These are phyloP conservation scores for Nematostella vectensis DNA, from an alignment of 92 coral and sea anemone species.

Conservation along the genomic window DNA sequence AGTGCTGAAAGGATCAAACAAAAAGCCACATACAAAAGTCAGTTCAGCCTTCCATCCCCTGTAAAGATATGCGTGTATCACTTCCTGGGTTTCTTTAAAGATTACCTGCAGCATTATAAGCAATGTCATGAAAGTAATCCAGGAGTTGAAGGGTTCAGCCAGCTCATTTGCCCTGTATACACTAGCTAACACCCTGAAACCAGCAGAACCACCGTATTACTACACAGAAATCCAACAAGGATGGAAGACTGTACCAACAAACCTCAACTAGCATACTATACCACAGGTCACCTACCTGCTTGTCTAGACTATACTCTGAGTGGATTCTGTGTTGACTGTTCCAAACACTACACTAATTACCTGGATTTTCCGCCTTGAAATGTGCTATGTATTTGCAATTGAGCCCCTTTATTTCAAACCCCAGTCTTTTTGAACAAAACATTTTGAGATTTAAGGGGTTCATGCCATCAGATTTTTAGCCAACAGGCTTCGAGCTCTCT, in stretches of 20 bases:
- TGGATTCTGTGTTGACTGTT: no score
- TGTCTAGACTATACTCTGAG: no score
- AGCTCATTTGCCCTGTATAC: constrained; percentile 30
- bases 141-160: constrained; percentile 36
- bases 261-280: neutral
- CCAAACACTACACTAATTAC: no score
- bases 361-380: no score
- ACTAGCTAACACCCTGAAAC: constrained; percentile 44
- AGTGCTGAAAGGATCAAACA: no score
- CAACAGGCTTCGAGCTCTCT: no score
- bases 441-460: no score
- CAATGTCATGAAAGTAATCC: constrained; percentile 53
- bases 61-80: neutral
- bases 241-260: constrained; percentile 4
- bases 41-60: constrained; percentile 2
- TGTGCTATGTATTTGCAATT: no score
- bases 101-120: constrained; percentile 68
- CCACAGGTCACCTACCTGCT: neutral
- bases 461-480: no score
- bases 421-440: no score
- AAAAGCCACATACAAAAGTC: constrained; percentile 12
- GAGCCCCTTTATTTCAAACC: no score
- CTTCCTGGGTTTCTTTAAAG: no score
- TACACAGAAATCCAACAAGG: neutral
- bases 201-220: neutral